A percentile compares a stretch with the other conserved stretches of the same genome.
Conservation (phyloP, 2,113 vertebrate species). For the Cheirogaleus medius region DNA sequence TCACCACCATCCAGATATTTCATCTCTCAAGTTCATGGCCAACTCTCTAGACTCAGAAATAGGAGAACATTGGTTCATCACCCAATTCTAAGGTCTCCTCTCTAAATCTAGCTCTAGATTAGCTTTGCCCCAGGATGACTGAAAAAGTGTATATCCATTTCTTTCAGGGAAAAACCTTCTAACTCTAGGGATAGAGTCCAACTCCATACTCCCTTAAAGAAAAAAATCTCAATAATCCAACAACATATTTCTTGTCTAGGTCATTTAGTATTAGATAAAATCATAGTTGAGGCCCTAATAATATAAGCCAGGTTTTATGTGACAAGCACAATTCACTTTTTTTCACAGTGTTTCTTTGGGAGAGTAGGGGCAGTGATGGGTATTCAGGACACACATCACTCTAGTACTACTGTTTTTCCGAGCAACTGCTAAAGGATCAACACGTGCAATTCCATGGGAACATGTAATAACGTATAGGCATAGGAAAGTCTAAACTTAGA, state of each 20-base stretch:
- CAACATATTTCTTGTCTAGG: background rate
- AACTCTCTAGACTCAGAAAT: background rate
- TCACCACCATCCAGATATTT: background rate
- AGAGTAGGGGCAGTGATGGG: background rate
- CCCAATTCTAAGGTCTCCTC: background rate
- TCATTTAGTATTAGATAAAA: background rate
- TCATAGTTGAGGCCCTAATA: background rate
- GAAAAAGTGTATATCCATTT: background rate
- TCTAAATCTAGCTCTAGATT: background rate
- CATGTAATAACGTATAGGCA: background rate
- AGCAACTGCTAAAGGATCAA: background rate
- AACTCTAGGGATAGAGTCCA: background rate
- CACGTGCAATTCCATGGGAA: background rate
- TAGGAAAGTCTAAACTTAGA: background rate
- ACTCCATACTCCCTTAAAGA: background rate
- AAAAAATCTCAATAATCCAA: background rate
- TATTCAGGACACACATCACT: background rate
- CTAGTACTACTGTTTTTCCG: background rate
- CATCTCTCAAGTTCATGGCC: background rate
- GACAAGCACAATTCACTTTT: background rate
- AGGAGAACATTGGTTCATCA: background rate
- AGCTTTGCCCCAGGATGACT: background rate
- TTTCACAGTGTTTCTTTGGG: background rate
- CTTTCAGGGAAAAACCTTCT: background rate
- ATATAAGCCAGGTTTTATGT: background rate